These are phyloP conservation scores for Stenichneumon culpator DNA, from an alignment of 2,888 invertebrate genomes.

Conservation along the genomic window DNA sequence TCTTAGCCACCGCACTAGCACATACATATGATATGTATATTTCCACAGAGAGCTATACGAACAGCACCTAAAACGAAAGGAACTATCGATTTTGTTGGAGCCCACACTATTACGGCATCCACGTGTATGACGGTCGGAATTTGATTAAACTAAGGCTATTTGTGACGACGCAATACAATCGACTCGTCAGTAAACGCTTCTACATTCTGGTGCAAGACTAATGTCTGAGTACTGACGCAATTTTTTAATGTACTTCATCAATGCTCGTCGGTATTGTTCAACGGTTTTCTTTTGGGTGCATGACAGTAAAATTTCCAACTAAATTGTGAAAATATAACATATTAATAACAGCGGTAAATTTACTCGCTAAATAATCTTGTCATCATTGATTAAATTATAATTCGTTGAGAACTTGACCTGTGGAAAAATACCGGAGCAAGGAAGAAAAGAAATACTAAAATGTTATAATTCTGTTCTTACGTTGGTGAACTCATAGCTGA, in stretches of 20 bases:
- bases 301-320: background rate
- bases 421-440: no score
- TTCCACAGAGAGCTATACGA: background rate
- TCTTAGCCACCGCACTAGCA: background rate
- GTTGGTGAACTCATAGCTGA: no score
- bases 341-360: no score
- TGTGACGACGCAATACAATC: slow-evolving; percentile 6
- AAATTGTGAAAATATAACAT: background rate
- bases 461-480: no score
- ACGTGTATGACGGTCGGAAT: slow-evolving; percentile 21
- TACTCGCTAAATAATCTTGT: no score
- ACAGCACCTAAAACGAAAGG: background rate
- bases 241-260: background rate
- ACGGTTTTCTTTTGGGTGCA: background rate
- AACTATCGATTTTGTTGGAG: slow-evolving; percentile 31
- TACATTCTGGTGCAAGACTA: background rate
- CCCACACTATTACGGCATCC: slow-evolving; percentile 30
- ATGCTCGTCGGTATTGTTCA: background rate
- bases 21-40: background rate
- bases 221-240: background rate
- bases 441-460: no score
- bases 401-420: no score
- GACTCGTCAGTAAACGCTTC: background rate
- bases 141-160: slow-evolving; percentile 32
- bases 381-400: no score